Conservation (phyloP, 2,797 vertebrate species). For the Percopsis omiscomaycus region DNA sequence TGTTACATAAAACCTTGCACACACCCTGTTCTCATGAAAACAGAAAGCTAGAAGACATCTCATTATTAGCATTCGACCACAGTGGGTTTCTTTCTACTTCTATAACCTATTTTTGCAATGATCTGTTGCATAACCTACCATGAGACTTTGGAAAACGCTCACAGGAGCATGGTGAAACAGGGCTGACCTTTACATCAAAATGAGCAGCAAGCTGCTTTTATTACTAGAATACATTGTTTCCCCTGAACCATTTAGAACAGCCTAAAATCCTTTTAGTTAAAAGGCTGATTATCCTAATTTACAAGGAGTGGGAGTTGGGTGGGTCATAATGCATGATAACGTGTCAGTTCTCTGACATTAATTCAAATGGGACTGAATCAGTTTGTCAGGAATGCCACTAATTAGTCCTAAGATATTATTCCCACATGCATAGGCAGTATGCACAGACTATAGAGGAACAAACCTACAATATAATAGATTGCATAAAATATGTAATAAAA, state of each 20-base stretch:
- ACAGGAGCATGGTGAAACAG: background rate
- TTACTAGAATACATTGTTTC: background rate
- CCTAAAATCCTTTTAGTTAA: too few relatives aligned
- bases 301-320: too few relatives aligned
- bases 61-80: constrained; percentile 3
- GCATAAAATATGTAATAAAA: too few relatives aligned
- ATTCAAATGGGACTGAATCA: constrained; percentile 1
- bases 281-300: too few relatives aligned
- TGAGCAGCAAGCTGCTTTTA: background rate
- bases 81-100: background rate
- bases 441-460: constrained; percentile 22
- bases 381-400: background rate
- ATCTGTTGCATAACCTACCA: background rate
- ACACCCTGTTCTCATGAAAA: too few relatives aligned
- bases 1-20: too few relatives aligned
- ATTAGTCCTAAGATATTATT: background rate
- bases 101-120: background rate
- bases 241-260: background rate
- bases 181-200: background rate
- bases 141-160: background rate
- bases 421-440: constrained; percentile 14
- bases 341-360: background rate
- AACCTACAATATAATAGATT: too few relatives aligned
- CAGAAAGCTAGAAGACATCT: background rate
- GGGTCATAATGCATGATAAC: background rate